Percentiles rank a stretch among this genome's conserved stretches.
Evolutionary conservation across 2,888 invertebrate species (phyloP).

Genomic region (Chironomus tentans): DNA sequence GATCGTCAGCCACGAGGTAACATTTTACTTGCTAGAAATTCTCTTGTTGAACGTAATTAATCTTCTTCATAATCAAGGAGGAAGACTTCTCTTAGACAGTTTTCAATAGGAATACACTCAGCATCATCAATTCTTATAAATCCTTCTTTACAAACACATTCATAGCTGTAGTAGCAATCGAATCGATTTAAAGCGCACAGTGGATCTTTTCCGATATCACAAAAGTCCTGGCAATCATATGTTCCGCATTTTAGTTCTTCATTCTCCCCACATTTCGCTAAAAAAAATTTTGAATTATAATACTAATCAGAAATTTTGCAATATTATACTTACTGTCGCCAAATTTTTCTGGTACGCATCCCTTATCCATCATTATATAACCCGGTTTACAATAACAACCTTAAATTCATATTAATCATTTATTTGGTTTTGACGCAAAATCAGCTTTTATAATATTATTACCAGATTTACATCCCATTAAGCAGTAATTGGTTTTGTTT

Average conservation of each 20-base stretch:
- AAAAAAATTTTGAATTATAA: background rate
- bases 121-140: background rate
- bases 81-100: background rate
- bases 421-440: too few species aligned
- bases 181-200: background rate
- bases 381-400: background rate
- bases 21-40: background rate
- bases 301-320: too few species aligned
- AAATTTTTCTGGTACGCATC: background rate
- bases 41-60: background rate
- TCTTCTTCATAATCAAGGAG: background rate
- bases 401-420: background rate
- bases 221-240: background rate
- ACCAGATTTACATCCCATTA: background rate
- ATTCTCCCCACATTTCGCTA: background rate
- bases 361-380: background rate
- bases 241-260: background rate
- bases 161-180: background rate
- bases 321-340: background rate
- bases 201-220: background rate
- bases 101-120: background rate
- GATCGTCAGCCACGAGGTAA: background rate
- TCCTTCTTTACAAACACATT: background rate
- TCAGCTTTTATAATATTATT: too few species aligned
- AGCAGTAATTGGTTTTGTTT: background rate